Evolutionary conservation across 1,140 invertebrate species (phyloP), one percentile per base, ranked within the genome.

Genomic region (Centruroides vittatus): DNA sequence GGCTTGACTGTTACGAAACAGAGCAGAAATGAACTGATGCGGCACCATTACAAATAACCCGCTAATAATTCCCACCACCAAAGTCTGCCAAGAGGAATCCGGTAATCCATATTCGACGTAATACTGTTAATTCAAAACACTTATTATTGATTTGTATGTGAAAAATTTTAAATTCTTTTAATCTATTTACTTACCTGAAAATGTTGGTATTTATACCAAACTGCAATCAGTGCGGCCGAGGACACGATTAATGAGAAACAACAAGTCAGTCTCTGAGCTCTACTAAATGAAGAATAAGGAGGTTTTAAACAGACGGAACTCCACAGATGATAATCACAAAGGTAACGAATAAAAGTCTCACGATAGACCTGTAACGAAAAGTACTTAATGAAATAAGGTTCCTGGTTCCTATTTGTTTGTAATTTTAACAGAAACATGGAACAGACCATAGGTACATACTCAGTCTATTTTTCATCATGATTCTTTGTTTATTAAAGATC

Each of bases 291-390:
- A 8, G 61, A 58, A 9, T 47, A 7, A 3, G 61, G 61, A 8
- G 57, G 50, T 51, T 55, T 54, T 51, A 47, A 56, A 46, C 47
- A 13, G 3, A 59, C 9, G 8, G 58, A 12, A 59, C 59, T 62
- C 61, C 61, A 62, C 53, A 62, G 51, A 35, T 59, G 59, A 10
- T 50, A 59, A 13, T 62, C 61, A 59, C 59, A 48, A n/a, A 62
- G 50, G 13, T 35, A 55, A 48, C 47, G 50, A 36, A 62, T 52
- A 35, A 62, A 50, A 47, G 23, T 56, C 49, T 59, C 54, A 9
- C 3, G 59, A 46, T 59, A 59, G 8, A 62, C 6, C 61, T 62
- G 50, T 23, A 54, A 55, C 5, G 47, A 55, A 36, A 41, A 57
- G n/a, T 3, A n/a, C 41, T 47, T n/a, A 11, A 46, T 5, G 23